Conservation (phyloP, 2,113 vertebrate genomes). For the Sceloporus tristichus region DNA sequence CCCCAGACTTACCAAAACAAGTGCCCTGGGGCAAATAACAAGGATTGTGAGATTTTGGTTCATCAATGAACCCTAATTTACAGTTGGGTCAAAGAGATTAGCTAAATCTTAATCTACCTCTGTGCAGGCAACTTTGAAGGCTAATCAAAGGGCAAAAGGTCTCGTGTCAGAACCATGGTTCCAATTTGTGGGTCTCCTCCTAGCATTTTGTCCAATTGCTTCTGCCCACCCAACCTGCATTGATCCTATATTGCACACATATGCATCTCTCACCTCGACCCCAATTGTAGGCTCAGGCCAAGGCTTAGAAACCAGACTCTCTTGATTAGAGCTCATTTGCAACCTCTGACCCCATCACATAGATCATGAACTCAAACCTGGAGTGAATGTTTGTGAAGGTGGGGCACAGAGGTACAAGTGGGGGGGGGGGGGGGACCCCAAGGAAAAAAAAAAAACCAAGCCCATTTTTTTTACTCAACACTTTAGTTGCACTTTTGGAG, state of each 20-base stretch:
- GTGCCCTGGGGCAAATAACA: not conserved
- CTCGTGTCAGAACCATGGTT: slow-evolving; percentile 22
- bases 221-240: slow-evolving; percentile 12
- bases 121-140: slow-evolving; percentile 4
- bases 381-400: too few relatives aligned
- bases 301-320: slow-evolving; percentile 24
- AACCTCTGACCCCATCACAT: not conserved
- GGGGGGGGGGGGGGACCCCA: not conserved
- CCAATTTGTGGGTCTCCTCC: slow-evolving; percentile 18
- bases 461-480: not conserved
- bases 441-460: not conserved
- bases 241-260: not conserved
- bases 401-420: too few relatives aligned
- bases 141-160: slow-evolving; percentile 7
- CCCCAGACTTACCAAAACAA: not conserved
- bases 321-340: slow-evolving; percentile 5
- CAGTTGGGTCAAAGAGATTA: slow-evolving; percentile 6
- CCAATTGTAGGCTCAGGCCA: slow-evolving; percentile 3
- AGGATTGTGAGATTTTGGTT: not conserved
- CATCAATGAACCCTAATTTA: not conserved
- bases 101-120: not conserved
- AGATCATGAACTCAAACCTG: slow-evolving; percentile 3
- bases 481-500: not conserved
- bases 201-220: slow-evolving; percentile 2
- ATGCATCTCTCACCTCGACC: not conserved